phyloP scores from a whole-genome alignment of 2,797 vertebrate genomes.

The Fringilla coelebs region DNA sequence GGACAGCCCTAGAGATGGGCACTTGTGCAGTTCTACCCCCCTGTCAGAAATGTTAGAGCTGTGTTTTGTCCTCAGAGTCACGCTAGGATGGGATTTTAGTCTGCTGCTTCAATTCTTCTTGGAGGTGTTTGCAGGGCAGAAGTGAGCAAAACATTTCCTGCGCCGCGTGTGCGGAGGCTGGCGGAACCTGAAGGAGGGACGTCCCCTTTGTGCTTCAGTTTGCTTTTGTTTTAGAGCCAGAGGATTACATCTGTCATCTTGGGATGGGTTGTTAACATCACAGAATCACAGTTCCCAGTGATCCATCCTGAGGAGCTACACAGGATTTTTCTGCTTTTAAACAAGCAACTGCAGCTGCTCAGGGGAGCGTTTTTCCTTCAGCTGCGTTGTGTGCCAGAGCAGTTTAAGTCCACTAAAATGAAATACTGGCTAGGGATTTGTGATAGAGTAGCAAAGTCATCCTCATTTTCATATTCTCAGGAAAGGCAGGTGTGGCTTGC shows the following conservation, averaged over 20 bases:
- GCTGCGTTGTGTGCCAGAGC: neutral
- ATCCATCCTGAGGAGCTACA: slow-evolving; percentile 32
- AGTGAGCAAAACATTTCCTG: neutral
- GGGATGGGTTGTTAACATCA: slow-evolving; percentile 19
- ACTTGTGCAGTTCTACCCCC: neutral
- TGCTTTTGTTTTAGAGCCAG: slow-evolving; percentile 9
- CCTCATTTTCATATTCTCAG: neutral
- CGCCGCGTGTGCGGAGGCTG: neutral
- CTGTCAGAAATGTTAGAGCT: neutral
- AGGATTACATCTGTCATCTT: slow-evolving; percentile 31
- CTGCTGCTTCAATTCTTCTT: neutral
- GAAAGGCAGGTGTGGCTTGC: neutral
- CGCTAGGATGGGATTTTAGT: neutral
- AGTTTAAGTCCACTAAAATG: slow-evolving; percentile 35
- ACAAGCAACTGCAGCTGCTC: neutral
- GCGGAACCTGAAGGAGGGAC: neutral
- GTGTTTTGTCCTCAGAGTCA: neutral
- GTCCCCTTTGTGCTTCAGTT: neutral
- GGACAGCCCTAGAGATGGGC: neutral
- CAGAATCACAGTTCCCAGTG: neutral
- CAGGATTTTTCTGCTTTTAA: slow-evolving; percentile 15
- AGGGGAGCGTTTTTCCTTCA: neutral
- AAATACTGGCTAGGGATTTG: slow-evolving; percentile 42
- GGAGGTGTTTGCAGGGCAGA: neutral
- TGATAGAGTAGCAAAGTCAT: slow-evolving; percentile 11